Conservation (phyloP, 2,888 invertebrate species). For the Ormyrus thymus region DNA sequence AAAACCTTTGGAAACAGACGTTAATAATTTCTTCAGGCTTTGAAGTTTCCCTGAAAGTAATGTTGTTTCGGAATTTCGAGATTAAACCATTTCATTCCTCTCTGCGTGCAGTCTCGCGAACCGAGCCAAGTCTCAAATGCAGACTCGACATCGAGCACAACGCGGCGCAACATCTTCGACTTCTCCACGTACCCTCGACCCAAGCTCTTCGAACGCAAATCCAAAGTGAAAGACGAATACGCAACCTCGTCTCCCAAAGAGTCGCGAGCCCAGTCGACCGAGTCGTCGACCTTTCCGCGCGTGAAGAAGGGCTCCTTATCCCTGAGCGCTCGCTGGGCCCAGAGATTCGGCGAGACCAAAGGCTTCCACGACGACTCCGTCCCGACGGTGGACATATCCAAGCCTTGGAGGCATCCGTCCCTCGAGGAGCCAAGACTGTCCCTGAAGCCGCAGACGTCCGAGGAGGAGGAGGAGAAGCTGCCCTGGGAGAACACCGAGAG, state of each 20-base stretch:
- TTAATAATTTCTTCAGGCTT: too few species aligned
- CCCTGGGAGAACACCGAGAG: constrained; percentile 65
- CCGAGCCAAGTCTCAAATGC: constrained; percentile 28
- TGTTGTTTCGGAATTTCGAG: too few species aligned
- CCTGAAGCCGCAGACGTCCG: constrained; percentile 63
- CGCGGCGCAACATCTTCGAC: constrained; percentile 80
- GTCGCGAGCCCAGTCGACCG: constrained; percentile 75
- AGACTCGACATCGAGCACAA: neutral
- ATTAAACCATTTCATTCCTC: too few species aligned
- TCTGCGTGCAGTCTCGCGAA: constrained; percentile 1
- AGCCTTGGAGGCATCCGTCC: constrained; percentile 71
- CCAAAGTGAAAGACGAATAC: constrained; percentile 69
- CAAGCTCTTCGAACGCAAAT: constrained; percentile 70
- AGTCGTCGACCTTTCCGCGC: constrained; percentile 81
- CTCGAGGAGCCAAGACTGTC: constrained; percentile 69
- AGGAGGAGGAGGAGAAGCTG: constrained; percentile 57
- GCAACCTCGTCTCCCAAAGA: constrained; percentile 77
- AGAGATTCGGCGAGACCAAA: constrained; percentile 64
- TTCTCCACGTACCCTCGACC: constrained; percentile 88
- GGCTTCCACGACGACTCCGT: constrained; percentile 57
- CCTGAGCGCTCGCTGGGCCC: constrained; percentile 76
- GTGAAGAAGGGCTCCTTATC: constrained; percentile 76
- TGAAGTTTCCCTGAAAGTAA: neutral
- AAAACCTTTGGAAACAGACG: too few species aligned
- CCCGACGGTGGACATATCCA: constrained; percentile 61